phyloP scores from a whole-genome alignment of 1,140 invertebrate species.

The Drosophila kanapiae region DNA sequence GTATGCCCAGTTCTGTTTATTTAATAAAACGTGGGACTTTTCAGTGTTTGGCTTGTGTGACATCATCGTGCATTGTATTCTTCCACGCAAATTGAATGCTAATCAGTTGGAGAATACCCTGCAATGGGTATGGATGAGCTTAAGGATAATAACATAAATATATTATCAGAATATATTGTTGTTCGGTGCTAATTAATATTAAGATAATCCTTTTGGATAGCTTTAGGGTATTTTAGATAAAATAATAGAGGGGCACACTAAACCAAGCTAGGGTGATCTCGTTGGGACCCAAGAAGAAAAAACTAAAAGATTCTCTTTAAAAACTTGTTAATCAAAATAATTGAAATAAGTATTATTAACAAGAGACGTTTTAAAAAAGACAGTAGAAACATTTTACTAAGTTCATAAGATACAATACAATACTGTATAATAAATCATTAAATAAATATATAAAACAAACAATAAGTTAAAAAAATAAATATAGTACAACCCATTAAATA shows the following conservation, averaged over 20 bases:
- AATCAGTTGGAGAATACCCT: constrained; percentile 32
- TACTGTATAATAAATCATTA: too few relatives aligned
- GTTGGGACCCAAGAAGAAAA: background rate
- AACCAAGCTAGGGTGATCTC: background rate
- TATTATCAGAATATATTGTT: background rate
- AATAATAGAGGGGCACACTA: background rate
- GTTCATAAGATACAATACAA: too few relatives aligned
- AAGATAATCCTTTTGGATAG: background rate
- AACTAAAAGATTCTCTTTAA: background rate
- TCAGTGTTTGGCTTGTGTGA: constrained; percentile 42
- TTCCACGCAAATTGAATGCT: constrained; percentile 57
- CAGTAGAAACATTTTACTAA: too few relatives aligned
- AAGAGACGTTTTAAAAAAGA: too few relatives aligned
- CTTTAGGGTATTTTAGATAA: background rate
- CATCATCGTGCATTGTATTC: constrained; percentile 47
- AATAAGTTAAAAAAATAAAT: too few relatives aligned
- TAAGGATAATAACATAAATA: too few relatives aligned
- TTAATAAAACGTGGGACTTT: constrained; percentile 48
- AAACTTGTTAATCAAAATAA: background rate
- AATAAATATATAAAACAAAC: too few relatives aligned
- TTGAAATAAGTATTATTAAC: background rate
- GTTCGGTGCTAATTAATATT: background rate
- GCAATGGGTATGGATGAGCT: background rate
- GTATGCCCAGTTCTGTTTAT: constrained; percentile 18
- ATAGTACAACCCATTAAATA: background rate